A percentile compares a stretch with the other conserved stretches of the same genome.
Evolutionary conservation across 2,797 vertebrate species (phyloP).

Genomic region (Pseudotriccus pelzelni): DNA sequence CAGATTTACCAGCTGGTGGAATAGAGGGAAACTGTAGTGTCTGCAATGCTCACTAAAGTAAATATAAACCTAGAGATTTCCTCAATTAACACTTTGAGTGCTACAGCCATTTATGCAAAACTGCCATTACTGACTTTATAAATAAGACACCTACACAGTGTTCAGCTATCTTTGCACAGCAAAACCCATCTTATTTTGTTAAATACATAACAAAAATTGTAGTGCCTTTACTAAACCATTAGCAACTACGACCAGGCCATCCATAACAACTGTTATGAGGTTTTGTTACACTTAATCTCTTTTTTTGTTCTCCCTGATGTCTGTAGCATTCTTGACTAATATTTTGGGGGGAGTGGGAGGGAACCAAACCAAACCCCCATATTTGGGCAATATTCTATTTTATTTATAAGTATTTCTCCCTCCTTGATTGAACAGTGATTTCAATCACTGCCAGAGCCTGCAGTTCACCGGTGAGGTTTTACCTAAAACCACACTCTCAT

Average conservation of each 20-base stretch:
- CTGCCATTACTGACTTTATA: no score
- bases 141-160: neutral
- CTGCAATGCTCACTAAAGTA: neutral
- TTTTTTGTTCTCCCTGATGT: neutral
- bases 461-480: neutral
- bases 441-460: neutral
- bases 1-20: neutral
- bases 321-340: neutral
- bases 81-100: neutral
- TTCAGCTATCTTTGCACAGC: neutral
- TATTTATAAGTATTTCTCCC: neutral
- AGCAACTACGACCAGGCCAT: neutral
- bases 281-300: neutral
- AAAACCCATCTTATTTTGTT: neutral
- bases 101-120: neutral
- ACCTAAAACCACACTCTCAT: neutral
- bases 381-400: neutral
- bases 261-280: fast-evolving
- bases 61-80: neutral
- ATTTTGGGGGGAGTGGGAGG: fast-evolving
- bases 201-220: neutral
- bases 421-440: neutral
- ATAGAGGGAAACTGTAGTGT: neutral
- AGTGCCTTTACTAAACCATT: neutral
- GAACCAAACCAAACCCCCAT: fast-evolving